A percentile compares a stretch with the other conserved stretches of the same genome.
These are phyloP conservation scores for Prinia subflava DNA, from an alignment of 2,113 vertebrate species.

Conservation along the genomic window DNA sequence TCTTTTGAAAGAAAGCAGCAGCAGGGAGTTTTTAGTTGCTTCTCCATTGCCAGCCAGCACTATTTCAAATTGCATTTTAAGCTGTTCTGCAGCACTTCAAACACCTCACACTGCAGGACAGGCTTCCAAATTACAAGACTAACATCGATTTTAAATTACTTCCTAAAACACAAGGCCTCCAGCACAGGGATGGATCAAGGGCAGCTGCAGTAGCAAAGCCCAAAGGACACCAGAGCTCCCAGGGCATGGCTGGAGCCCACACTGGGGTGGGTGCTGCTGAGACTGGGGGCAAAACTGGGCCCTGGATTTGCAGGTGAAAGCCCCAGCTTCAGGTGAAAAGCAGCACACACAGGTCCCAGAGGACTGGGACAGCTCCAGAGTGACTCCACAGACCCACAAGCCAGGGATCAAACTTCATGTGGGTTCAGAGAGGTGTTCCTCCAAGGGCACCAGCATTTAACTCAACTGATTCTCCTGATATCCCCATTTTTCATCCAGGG, in stretches of 20 bases:
- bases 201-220: background rate
- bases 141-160: slow-evolving; percentile 23
- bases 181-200: background rate
- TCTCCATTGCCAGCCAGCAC: slow-evolving; percentile 5
- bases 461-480: background rate
- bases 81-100: slow-evolving; percentile 9
- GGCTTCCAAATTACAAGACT: slow-evolving; percentile 31
- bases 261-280: accelerated
- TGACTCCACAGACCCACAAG: background rate
- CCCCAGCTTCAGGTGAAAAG: background rate
- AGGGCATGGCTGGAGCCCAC: accelerated
- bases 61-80: slow-evolving; percentile 47
- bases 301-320: background rate
- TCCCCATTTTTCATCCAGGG: accelerated
- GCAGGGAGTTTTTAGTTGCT: slow-evolving; percentile 6
- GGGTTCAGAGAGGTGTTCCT: accelerated
- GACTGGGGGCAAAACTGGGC: background rate
- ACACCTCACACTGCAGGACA: background rate
- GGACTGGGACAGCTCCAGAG: background rate
- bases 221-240: background rate
- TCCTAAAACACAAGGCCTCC: slow-evolving; percentile 8
- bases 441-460: background rate
- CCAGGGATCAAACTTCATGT: background rate
- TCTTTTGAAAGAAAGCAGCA: background rate
- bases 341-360: background rate